phyloP scores from a whole-genome alignment of 2,797 vertebrate species.

The Nyctibius grandis region DNA sequence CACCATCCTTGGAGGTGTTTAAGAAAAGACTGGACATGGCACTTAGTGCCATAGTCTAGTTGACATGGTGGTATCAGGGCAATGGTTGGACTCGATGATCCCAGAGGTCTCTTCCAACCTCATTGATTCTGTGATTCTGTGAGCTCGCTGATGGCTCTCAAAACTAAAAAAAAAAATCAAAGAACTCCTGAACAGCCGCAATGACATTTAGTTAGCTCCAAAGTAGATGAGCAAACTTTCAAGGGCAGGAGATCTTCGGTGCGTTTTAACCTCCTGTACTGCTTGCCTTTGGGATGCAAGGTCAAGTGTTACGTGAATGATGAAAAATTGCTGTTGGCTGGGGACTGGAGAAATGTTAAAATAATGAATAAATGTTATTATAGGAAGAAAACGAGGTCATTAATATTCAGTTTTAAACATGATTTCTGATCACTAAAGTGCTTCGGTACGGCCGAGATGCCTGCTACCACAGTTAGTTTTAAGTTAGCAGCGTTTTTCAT shows the following conservation, averaged over 20 bases:
- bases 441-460: neutral
- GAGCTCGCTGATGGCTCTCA: neutral
- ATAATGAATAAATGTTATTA: neutral
- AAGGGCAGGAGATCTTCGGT: neutral
- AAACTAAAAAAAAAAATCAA: neutral
- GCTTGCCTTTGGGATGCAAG: neutral
- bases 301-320: neutral
- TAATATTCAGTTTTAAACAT: neutral
- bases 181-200: neutral
- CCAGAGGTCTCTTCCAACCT: no score
- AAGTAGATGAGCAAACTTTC: neutral
- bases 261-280: neutral
- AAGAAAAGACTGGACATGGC: no score
- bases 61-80: no score
- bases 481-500: neutral
- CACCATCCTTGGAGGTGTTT: no score
- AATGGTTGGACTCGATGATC: no score
- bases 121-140: no score
- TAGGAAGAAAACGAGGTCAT: neutral
- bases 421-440: neutral
- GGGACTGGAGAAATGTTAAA: neutral
- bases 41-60: no score
- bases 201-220: neutral
- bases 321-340: neutral
- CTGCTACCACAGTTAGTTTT: neutral